A percentile compares a stretch with the other conserved stretches of the same genome.
These are phyloP conservation scores for Rhinella marina DNA, from an alignment of 2,797 vertebrate species.

Conservation along the genomic window DNA sequence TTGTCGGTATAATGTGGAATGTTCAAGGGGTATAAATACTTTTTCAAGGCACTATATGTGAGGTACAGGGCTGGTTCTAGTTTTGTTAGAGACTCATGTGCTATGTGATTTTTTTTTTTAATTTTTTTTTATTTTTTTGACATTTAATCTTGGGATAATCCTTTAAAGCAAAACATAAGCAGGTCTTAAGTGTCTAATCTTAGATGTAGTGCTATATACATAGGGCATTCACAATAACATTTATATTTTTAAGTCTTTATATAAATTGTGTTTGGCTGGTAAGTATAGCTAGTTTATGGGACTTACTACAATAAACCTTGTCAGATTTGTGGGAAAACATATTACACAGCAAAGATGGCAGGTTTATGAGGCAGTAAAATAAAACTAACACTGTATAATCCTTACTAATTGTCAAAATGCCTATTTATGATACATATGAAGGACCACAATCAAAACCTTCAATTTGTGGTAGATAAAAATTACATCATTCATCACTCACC, in stretches of 20 bases:
- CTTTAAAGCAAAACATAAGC: background rate
- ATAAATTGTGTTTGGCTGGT: background rate
- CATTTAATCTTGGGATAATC: no score
- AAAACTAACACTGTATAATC: background rate
- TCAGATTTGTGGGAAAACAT: background rate
- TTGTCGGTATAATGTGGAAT: no score
- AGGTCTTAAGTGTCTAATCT: no score
- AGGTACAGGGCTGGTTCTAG: no score
- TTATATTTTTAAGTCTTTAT: background rate
- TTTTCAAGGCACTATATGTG: no score
- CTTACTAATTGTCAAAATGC: background rate
- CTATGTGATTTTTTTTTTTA: no score
- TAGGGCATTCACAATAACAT: background rate
- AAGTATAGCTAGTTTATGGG: background rate
- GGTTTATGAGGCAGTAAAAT: constrained; percentile 4
- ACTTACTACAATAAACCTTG: background rate
- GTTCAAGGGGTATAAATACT: no score
- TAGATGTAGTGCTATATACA: background rate
- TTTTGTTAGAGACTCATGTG: no score
- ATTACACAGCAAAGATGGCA: background rate
- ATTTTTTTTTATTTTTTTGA: no score
- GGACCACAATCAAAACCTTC: background rate
- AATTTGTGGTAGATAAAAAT: no score
- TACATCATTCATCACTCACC: background rate
- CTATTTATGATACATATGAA: background rate